Conservation (phyloP, 2,888 invertebrate species). For the Lithophane leautieri region DNA sequence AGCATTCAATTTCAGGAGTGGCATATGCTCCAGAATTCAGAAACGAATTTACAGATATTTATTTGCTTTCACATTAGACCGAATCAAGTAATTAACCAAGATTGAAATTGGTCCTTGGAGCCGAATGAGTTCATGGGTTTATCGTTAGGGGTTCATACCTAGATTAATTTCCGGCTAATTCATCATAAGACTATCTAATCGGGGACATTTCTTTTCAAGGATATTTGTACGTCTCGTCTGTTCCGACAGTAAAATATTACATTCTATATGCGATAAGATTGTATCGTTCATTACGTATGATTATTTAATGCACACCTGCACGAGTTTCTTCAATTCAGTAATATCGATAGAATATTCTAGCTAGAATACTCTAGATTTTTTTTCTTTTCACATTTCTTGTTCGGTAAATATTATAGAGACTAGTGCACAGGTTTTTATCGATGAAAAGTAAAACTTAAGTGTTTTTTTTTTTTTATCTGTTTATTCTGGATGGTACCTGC, state of each 20-base stretch:
- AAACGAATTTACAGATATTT: not conserved
- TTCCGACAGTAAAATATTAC: constrained; percentile 31
- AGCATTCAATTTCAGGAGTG: not conserved
- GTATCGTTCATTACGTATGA: constrained; percentile 11
- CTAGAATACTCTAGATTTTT: not conserved
- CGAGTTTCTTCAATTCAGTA: constrained; percentile 1
- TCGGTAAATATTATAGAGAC: too few species aligned
- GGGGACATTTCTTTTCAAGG: constrained; percentile 32
- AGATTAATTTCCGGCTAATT: constrained; percentile 13
- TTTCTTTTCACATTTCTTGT: too few species aligned
- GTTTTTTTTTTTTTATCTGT: not conserved
- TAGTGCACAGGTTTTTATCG: not conserved
- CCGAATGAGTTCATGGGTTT: not conserved
- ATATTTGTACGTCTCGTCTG: constrained; percentile 14
- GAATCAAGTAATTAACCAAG: not conserved
- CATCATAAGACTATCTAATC: constrained; percentile 36
- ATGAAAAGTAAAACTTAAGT: not conserved
- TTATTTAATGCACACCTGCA: constrained; percentile 21
- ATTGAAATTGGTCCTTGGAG: not conserved
- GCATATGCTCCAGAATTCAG: not conserved
- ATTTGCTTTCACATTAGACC: not conserved
- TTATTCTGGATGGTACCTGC: not conserved
- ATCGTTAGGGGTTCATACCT: not conserved
- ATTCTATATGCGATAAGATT: constrained; percentile 34
- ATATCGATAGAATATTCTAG: not conserved